Base-by-base conservation (phyloP, 2,113 vertebrate species). In the Petaurus breviceps region DNA sequence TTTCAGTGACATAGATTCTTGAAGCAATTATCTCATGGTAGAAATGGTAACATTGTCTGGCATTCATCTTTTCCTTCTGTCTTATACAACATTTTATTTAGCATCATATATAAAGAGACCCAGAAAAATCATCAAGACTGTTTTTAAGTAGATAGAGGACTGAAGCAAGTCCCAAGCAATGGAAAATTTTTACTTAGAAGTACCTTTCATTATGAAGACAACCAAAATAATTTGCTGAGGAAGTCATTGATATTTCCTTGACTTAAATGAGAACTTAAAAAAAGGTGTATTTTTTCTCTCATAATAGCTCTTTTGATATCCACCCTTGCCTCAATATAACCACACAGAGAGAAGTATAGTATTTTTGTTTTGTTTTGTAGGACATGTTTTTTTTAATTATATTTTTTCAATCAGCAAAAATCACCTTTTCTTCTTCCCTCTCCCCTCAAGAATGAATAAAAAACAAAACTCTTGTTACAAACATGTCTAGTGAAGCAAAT, bases 61-160 rank as follows among this genome's bases (percentile, higher is more conserved):
- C 43, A 93, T 51, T 3, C 24, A 28, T 51, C 9, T 37, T 68
- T 3, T 12, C 23, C 54, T 55, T 25, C 54, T 26, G 8, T 26
- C 25, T 55, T 26, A 14, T 14, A 57, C 94, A 61, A 92, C 84
- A 68, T 0, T 37, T 61, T 50, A 94, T 16, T 22, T 23, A 95
- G 3, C 14, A 28, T 90, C 52, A 89, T 49, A 77, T 5, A 11
- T 55, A 28, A 92, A 90, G 55, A 28, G 84, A 89, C 31, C 51
- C 25, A 55, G 3, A 3, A 31, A 31, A 16, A 1, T 23, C 26
- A 31, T 22, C 89, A 90, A 24, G 8, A 14, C 6, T 89, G 25
- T 50, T 94, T 94, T 89, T 51, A 90, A 95, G 90, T 37, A 46
- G 28, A 94, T 0, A 43, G 53, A 90, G 31, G 43, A 77, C 94